phyloP scores from a whole-genome alignment of 2,888 invertebrate species.

The Mongoloraphidia duomilia region DNA sequence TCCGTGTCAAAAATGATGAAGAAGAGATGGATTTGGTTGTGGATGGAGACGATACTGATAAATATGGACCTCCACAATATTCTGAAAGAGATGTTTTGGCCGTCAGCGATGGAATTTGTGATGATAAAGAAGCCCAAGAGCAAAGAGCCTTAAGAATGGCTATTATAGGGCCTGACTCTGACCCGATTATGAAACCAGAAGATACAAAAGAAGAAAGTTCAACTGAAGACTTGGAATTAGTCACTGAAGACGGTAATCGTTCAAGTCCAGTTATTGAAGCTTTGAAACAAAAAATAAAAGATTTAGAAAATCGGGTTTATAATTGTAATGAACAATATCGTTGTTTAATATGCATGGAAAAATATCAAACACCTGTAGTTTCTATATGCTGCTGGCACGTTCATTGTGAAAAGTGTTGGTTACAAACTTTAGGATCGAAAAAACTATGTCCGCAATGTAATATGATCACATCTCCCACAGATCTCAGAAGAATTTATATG shows the following conservation, averaged over 20 bases:
- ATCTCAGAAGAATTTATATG: conserved; percentile 78
- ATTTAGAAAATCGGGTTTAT: conserved; percentile 46
- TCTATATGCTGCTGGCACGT: conserved; percentile 96
- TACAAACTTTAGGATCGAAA: conserved; percentile 61
- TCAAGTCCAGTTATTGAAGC: conserved; percentile 49
- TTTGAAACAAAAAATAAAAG: conserved; percentile 58
- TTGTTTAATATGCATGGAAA: conserved; percentile 81
- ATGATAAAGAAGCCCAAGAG: conserved; percentile 33
- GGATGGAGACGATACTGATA: conserved; percentile 76
- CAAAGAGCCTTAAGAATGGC: conserved; percentile 39
- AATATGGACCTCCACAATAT: conserved; percentile 79
- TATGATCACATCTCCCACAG: conserved; percentile 76
- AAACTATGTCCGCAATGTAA: conserved; percentile 93
- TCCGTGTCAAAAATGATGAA: conserved; percentile 27
- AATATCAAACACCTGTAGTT: conserved; percentile 73
- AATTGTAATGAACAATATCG: conserved; percentile 50
- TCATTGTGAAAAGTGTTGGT: conserved; percentile 77
- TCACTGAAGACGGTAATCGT: conserved; percentile 3
- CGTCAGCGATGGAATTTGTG: conserved; percentile 28
- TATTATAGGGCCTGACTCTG: conserved; percentile 26
- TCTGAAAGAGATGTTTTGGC: conserved; percentile 55
- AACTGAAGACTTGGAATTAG: conserved; percentile 5
- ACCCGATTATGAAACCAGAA: conserved; percentile 15
- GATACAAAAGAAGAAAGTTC: conserved; percentile 15
- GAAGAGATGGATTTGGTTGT: conserved; percentile 68